Conservation (phyloP, 2,888 invertebrate genomes). For the Scaptomyza reducta region DNA sequence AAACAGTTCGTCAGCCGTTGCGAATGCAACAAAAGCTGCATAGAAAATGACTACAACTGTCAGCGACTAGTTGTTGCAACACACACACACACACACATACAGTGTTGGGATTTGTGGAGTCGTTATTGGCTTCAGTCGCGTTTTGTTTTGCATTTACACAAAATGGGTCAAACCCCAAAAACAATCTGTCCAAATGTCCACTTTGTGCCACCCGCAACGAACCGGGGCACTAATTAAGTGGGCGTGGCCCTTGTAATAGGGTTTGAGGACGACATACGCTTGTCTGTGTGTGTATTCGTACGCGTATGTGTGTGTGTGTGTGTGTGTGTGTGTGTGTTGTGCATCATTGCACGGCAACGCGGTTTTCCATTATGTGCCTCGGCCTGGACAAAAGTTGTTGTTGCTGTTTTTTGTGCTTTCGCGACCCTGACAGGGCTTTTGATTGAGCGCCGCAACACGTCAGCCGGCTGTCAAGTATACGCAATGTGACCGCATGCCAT, state of each 20-base stretch:
- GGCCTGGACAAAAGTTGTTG: conserved; percentile 25
- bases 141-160: conserved; percentile 74
- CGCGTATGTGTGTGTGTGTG: not conserved
- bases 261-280: conserved; percentile 4
- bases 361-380: conserved; percentile 60
- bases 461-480: conserved; percentile 69
- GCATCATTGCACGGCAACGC: conserved; percentile 40
- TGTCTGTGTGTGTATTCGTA: conserved; percentile 24
- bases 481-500: conserved; percentile 49
- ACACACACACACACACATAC: conserved; percentile 12
- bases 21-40: conserved; percentile 64
- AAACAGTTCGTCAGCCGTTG: conserved; percentile 32
- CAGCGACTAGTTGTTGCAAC: conserved; percentile 27
- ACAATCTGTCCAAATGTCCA: conserved; percentile 43
- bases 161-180: conserved; percentile 79
- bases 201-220: conserved; percentile 50
- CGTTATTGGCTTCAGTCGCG: conserved; percentile 43
- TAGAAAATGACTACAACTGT: conserved; percentile 64
- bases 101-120: conserved; percentile 20
- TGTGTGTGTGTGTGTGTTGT: conserved; percentile 19
- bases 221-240: conserved; percentile 74
- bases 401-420: conserved; percentile 25
- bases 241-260: conserved; percentile 43
- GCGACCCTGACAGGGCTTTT: conserved; percentile 62
- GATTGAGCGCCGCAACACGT: conserved; percentile 72